phyloP scores from a whole-genome alignment of 2,888 invertebrate genomes.

The Strigamia transsilvanica region DNA sequence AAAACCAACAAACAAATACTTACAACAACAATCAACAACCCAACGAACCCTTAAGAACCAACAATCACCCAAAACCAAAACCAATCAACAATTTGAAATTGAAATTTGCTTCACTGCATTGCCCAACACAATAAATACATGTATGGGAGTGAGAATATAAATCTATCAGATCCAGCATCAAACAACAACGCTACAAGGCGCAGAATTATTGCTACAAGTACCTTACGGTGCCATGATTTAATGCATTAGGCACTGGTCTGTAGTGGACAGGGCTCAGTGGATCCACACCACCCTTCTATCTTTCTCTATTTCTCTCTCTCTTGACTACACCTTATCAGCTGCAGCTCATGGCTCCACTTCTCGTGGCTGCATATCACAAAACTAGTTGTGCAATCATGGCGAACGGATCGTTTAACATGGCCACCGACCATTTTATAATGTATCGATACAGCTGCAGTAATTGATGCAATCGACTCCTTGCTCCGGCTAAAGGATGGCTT shows the following conservation, averaged over 20 bases:
- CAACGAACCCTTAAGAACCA: no score
- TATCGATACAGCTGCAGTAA: no score
- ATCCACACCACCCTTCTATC: not conserved
- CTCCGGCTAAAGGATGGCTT: no score
- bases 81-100: no score
- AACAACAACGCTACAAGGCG: not conserved
- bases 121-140: not conserved
- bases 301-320: constrained; percentile 9
- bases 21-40: no score
- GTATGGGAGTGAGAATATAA: not conserved
- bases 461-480: no score
- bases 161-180: not conserved
- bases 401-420: constrained; percentile 7
- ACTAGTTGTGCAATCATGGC: not conserved
- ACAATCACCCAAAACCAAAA: no score
- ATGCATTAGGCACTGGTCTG: constrained; percentile 2
- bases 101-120: not conserved
- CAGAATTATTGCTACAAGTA: constrained; percentile 13
- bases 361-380: not conserved
- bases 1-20: no score
- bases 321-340: constrained; percentile 20
- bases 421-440: not conserved
- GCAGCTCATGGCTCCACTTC: not conserved
- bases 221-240: constrained; percentile 1
- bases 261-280: not conserved